Evolutionary conservation across 2,888 invertebrate species (phyloP).

Genomic region (Drosophila rellima): DNA sequence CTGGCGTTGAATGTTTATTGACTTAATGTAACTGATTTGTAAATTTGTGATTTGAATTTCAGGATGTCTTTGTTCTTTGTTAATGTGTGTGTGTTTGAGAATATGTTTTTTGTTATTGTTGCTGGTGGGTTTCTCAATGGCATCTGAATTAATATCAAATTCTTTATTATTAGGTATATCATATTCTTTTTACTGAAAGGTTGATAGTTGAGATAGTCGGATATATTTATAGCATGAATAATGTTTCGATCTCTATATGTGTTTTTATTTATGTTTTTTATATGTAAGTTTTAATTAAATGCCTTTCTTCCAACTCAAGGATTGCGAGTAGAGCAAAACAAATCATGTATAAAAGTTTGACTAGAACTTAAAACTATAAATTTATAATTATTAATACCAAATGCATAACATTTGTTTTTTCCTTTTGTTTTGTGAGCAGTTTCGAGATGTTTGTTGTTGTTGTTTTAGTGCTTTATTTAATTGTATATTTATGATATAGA

Average conservation of each 20-base stretch:
- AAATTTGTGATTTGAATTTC: background rate
- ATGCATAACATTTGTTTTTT: conserved; percentile 38
- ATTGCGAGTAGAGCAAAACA: conserved; percentile 17
- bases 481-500: conserved; percentile 22
- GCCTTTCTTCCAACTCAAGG: conserved; percentile 31
- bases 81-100: background rate
- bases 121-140: conserved; percentile 55
- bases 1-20: background rate
- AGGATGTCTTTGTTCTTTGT: background rate
- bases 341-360: conserved; percentile 61
- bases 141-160: conserved; percentile 40
- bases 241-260: conserved; percentile 17
- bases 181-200: conserved; percentile 17
- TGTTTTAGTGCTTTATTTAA: conserved; percentile 13
- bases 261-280: conserved; percentile 1
- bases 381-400: conserved; percentile 60
- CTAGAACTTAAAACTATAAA: conserved; percentile 69
- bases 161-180: conserved; percentile 6
- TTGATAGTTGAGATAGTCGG: conserved; percentile 23
- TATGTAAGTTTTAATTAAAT: conserved; percentile 40
- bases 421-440: conserved; percentile 44
- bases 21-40: no score
- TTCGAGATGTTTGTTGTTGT: conserved; percentile 27
- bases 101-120: background rate
- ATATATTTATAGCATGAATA: conserved; percentile 17